Conservation (phyloP, 2,888 invertebrate species). For the Epinotia nisella region DNA sequence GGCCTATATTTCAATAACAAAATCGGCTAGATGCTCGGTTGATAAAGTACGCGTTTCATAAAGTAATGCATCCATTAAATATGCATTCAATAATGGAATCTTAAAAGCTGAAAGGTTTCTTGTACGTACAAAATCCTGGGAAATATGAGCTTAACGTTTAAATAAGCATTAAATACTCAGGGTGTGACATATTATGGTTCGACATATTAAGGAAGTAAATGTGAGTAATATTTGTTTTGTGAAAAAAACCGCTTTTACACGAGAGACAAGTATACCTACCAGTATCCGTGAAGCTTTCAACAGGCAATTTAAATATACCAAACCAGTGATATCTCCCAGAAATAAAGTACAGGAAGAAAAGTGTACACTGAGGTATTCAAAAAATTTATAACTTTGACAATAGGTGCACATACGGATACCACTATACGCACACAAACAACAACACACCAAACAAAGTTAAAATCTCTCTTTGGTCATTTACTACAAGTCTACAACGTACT, state of each 20-base stretch:
- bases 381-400: too few relatives aligned
- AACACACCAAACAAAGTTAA: too few relatives aligned
- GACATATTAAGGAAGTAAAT: not conserved
- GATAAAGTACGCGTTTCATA: conserved; percentile 9
- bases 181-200: not conserved
- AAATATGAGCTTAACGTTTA: conserved; percentile 20
- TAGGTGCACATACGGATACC: too few relatives aligned
- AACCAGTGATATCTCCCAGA: too few relatives aligned
- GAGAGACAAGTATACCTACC: too few relatives aligned
- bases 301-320: too few relatives aligned
- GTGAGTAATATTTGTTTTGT: not conserved
- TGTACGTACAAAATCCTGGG: conserved; percentile 25
- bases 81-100: conserved; percentile 45
- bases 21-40: not conserved
- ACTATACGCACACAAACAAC: too few relatives aligned
- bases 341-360: too few relatives aligned
- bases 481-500: too few relatives aligned
- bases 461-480: too few relatives aligned
- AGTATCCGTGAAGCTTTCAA: too few relatives aligned
- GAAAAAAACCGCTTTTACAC: not conserved
- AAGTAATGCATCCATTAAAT: conserved; percentile 44
- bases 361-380: too few relatives aligned
- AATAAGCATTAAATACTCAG: conserved; percentile 1
- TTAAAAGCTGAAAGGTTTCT: conserved; percentile 37
- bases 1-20: not conserved